Conservation (phyloP, 2,113 vertebrate genomes). For the Fukomys damarensis region DNA sequence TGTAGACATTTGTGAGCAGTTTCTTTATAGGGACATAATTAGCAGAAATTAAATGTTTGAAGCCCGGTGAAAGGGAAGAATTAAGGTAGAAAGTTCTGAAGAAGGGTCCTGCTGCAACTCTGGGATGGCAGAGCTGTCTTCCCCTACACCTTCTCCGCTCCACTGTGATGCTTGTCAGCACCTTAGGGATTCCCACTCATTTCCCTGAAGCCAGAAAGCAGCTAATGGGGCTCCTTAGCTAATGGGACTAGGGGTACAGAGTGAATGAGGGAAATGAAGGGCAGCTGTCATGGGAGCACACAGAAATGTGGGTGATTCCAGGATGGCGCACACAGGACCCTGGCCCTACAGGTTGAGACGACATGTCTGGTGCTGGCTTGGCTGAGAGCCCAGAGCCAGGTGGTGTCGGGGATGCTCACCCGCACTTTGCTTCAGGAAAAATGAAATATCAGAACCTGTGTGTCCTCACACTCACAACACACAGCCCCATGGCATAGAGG, state of each 20-base stretch:
- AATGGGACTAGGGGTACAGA: background rate
- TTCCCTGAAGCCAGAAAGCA: too few species aligned
- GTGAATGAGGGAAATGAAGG: background rate
- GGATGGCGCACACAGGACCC: background rate
- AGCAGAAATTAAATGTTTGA: background rate
- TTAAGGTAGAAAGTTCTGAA: background rate
- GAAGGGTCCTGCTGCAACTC: background rate
- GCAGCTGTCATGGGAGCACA: fast-evolving
- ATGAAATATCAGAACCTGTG: fast-evolving
- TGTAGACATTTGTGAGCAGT: fast-evolving
- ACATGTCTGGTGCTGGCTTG: background rate
- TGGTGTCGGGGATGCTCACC: too few species aligned
- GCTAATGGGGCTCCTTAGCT: too few species aligned
- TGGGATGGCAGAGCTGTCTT: background rate
- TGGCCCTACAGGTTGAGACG: background rate
- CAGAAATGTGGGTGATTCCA: background rate
- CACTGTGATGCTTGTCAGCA: background rate
- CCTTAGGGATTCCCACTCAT: too few species aligned
- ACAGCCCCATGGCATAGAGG: too few species aligned
- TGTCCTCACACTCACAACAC: background rate
- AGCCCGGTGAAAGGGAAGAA: background rate
- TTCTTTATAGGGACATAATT: background rate
- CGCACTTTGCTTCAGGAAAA: too few species aligned
- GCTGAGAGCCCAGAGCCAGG: background rate
- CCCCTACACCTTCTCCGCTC: background rate